These are phyloP conservation scores for Lasioglossum lativentre DNA, from an alignment of 2,888 invertebrate species.

Conservation along the genomic window DNA sequence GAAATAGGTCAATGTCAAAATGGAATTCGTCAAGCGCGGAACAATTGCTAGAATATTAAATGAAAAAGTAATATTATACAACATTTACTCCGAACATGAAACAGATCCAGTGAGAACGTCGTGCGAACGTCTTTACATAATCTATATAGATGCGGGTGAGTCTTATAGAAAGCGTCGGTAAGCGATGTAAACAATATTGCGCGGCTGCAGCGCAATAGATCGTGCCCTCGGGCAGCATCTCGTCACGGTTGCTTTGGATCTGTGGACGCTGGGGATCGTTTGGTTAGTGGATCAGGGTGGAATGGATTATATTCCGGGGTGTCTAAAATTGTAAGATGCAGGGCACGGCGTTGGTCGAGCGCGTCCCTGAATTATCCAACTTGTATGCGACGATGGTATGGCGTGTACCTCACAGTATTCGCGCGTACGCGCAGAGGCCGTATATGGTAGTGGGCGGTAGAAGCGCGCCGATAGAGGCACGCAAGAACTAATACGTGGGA, in stretches of 20 bases:
- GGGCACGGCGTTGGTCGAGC: slow-evolving; percentile 30
- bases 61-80: not conserved
- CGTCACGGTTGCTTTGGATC: not conserved
- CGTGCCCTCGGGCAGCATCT: slow-evolving; percentile 1
- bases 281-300: not conserved
- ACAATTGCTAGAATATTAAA: not conserved
- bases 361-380: slow-evolving; percentile 71
- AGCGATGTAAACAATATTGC: not conserved
- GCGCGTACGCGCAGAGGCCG: slow-evolving; percentile 77
- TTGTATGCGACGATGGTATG: slow-evolving; percentile 66
- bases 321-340: slow-evolving; percentile 14
- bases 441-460: slow-evolving; percentile 84
- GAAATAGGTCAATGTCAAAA: not conserved
- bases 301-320: not conserved
- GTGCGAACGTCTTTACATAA: not conserved
- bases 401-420: slow-evolving; percentile 65
- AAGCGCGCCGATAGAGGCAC: slow-evolving; percentile 52
- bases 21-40: not conserved
- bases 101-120: not conserved
- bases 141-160: not conserved
- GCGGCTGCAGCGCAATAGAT: slow-evolving; percentile 2
- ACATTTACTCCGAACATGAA: not conserved
- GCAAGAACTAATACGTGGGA: slow-evolving; percentile 37
- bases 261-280: not conserved
- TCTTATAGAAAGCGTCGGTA: slow-evolving; percentile 1